phyloP scores from a whole-genome alignment of 2,113 vertebrate genomes.

The Noturus placidus region DNA sequence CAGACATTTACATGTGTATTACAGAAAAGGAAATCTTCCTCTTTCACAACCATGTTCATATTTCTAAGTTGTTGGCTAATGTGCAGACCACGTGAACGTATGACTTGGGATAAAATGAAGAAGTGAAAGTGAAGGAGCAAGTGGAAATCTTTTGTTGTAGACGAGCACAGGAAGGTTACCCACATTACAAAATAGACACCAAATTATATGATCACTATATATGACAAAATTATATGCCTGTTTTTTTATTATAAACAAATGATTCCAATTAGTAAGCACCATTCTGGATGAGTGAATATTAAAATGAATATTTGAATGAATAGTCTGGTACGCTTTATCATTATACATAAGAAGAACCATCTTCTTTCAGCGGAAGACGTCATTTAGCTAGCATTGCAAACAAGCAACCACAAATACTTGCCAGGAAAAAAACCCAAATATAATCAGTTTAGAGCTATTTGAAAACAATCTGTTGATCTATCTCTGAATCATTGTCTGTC shows the following conservation, averaged over 20 bases:
- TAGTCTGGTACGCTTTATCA: neutral
- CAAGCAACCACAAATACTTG: neutral
- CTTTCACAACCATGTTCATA: neutral
- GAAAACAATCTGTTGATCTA: neutral
- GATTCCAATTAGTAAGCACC: neutral
- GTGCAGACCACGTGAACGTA: neutral
- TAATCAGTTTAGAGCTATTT: neutral
- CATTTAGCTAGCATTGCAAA: neutral
- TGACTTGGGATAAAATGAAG: slow-evolving; percentile 4
- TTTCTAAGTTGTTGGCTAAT: neutral
- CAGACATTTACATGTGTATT: slow-evolving; percentile 1
- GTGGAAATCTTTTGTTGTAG: neutral
- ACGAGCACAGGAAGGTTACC: neutral
- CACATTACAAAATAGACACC: neutral
- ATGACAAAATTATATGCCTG: too few species aligned
- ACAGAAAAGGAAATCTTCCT: neutral
- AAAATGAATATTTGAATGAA: neutral
- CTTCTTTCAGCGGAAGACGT: neutral
- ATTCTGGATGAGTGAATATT: neutral
- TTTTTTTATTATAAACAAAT: neutral
- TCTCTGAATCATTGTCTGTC: slow-evolving; percentile 21
- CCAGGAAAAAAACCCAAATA: neutral
- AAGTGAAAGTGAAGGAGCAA: slow-evolving; percentile 20
- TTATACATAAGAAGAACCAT: neutral
- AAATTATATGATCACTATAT: neutral